Evolutionary conservation across 2,888 invertebrate species (phyloP).

Genomic region (Tupiocoris notatus): DNA sequence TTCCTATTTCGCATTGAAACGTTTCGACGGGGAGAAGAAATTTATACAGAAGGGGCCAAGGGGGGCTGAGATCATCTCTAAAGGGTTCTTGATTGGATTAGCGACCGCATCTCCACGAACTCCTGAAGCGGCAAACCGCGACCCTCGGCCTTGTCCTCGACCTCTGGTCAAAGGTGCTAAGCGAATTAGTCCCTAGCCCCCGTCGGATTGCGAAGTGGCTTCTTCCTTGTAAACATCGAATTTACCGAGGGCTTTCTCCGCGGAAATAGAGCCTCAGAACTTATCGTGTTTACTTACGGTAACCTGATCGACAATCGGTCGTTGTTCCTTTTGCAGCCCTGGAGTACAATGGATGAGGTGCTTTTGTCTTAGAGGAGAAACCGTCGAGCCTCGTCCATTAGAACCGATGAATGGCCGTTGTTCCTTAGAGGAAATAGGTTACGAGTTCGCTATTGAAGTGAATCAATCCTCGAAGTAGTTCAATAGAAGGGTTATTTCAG

Average conservation of each 20-base stretch:
- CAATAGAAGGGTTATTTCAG: neutral
- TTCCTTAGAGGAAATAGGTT: neutral
- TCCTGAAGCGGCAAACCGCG: neutral
- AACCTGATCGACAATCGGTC: conserved; percentile 28
- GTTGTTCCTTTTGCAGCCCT: neutral
- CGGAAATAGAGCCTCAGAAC: too few relatives aligned
- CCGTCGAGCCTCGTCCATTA: neutral
- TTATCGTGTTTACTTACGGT: conserved; percentile 33
- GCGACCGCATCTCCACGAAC: neutral
- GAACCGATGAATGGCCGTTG: neutral
- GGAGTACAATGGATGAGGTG: neutral
- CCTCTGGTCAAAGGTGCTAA: neutral
- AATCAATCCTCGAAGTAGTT: neutral
- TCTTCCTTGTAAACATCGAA: neutral
- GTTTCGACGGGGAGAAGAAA: too few relatives aligned
- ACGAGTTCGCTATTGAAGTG: neutral
- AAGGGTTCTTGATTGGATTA: neutral
- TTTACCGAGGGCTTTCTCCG: neutral
- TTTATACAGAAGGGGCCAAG: too few relatives aligned
- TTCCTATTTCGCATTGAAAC: too few relatives aligned
- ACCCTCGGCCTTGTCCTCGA: neutral
- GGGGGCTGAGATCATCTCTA: neutral
- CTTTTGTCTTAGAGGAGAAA: neutral
- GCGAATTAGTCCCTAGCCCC: neutral
- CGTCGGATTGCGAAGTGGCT: neutral